Evolutionary conservation across 2,113 vertebrate species (phyloP), one percentile per base, ranked within the genome.

Genomic region (Prionailurus bengalensis): DNA sequence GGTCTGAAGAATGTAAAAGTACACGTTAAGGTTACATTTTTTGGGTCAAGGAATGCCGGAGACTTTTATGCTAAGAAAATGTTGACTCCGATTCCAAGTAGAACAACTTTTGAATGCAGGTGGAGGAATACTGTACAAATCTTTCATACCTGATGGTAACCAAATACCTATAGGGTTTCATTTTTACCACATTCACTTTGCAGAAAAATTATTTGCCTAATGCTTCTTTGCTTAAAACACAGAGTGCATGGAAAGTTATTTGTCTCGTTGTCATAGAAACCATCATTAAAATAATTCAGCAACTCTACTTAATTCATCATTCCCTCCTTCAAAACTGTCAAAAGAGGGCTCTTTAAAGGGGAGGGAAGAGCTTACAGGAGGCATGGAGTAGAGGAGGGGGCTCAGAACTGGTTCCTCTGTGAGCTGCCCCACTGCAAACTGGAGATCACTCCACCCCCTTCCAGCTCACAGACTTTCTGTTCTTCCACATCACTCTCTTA

Each of bases 181-280:
- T 48, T 71, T 48, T 84, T 31, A 85, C 53, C 13, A 86, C 27
- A 82, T 80, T 61, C 79, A 55, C 95, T 80, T 92, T 53, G 48
- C 95, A 97, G 97, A 97, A 93, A 98, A 98, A 86, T 97, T 92
- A 96, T 97, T 98, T 97, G 68, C 91, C 96, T 98, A 89, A 96
- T 96, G 94, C n/a, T 92, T 98, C 71, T 97, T 96, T 94, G 96
- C 96, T 98, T 96, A 97, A 98, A 98, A 96, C 79, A 96, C 95
- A 98, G 98, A 98, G 87, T 98, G 96, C 97, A 81, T 8, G 66
- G 92, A 98, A 97, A 96, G 97, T 78, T 92, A 98, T 98, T 98
- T 98, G 76, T 98, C 91, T 94, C 48, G 97, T 99, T 98, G 95
- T 97, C 96, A 98, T 98, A 98, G 99, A 98, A 99, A 99, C 98